Conservation (phyloP, 2,797 vertebrate genomes). For the Fundulus diaphanus region DNA sequence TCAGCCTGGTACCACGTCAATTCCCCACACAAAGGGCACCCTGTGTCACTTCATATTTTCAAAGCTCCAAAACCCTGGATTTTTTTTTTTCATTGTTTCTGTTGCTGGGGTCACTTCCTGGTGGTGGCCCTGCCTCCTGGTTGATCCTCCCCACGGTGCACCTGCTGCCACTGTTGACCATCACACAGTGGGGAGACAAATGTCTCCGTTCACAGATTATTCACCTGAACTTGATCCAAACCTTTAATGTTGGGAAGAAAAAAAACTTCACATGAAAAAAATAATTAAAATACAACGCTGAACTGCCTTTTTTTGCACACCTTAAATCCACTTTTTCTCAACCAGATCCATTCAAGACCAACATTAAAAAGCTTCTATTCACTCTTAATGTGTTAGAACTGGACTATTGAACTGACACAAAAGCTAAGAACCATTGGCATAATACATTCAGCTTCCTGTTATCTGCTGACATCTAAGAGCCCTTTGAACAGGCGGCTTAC, state of each 20-base stretch:
- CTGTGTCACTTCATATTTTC: conserved; percentile 86
- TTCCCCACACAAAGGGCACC: conserved; percentile 81
- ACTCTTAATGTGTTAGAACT: too few relatives aligned
- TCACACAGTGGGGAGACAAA: conserved; percentile 54
- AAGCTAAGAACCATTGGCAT: too few relatives aligned
- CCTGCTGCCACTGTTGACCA: conserved; percentile 68
- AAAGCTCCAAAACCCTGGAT: conserved; percentile 72
- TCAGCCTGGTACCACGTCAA: conserved; percentile 82
- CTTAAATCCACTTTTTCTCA: too few relatives aligned
- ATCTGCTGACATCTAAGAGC: too few relatives aligned
- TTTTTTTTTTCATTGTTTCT: conserved; percentile 72
- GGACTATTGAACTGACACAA: too few relatives aligned
- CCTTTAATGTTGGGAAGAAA: neutral
- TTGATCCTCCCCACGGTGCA: conserved; percentile 56
- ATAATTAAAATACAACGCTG: neutral
- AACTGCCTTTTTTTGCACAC: too few relatives aligned
- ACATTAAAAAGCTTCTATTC: too few relatives aligned
- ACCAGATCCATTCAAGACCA: too few relatives aligned
- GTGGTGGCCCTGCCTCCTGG: conserved; percentile 52
- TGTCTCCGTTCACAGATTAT: conserved; percentile 40
- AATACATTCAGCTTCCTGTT: too few relatives aligned
- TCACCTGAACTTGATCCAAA: conserved; percentile 16
- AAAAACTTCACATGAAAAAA: neutral
- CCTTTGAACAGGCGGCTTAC: too few relatives aligned
- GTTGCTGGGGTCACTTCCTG: conserved; percentile 73